Base-by-base conservation (phyloP, 2,797 vertebrate species). In the Phrynocephalus guinanensis region DNA sequence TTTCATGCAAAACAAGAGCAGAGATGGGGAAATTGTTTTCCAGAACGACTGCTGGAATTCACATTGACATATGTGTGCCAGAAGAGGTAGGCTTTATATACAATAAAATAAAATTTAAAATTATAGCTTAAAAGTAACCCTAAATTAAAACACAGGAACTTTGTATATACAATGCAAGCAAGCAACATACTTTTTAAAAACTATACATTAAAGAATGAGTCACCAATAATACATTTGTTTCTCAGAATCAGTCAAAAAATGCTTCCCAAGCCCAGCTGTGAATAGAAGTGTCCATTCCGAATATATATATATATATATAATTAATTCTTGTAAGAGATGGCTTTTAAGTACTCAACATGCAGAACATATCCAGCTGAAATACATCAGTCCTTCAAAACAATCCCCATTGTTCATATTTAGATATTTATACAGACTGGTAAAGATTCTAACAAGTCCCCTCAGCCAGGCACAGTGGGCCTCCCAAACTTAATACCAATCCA, bases 1-100 rank as follows among this genome's bases (percentile, higher is more conserved):
- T 93, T 81, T 81, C 95, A 95, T 94, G 90, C 92, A 84, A 91
- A 86, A 88, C 86, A 93, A 93, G 82, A 76, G 93, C 28, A 93
- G 89, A 90, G 86, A 86, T 93, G 73, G 79, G 90, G 56, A 11
- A 86, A 86, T 84, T 82, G 84, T 91, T 84, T 87, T 83, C 82
- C 60, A 10, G 73, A 71, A 90, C 52, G 76, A 83, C 77, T 88
- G 60, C 15, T 92, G 82, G 87, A 89, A 90, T 26, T 89, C 82
- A 86, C 75, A 73, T 73, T 66, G 87, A 91, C 9, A 84, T 88
- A 28, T 82, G 66, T 0, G 83, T 67, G 5, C 79, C 22, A 88
- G 89, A 80, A 48, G 76, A 91, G 89, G 5, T 2, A 75, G 56
- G 0, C 0, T 48, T 28, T 83, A 84, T 86, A 0, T 0, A 66